A percentile compares a stretch with the other conserved stretches of the same genome.
Evolutionary conservation across 2,888 invertebrate genomes (phyloP).

Genomic region (Drosophila longiperda): DNA sequence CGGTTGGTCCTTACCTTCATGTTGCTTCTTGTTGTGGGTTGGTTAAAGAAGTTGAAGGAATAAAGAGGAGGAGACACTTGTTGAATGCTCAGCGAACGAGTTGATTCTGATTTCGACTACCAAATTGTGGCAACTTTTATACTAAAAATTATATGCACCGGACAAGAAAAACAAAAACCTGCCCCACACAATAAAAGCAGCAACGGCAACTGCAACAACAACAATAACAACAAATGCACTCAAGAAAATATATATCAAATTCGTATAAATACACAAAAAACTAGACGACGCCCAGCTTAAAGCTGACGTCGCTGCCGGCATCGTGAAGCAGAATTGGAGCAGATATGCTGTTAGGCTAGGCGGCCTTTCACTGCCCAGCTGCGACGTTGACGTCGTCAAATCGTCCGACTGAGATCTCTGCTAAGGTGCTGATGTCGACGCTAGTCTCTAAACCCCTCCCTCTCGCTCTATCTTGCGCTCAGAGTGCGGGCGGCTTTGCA

Average conservation of each 20-base stretch:
- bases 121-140: constrained; percentile 84
- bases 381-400: constrained; percentile 46
- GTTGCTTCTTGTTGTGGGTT: constrained; percentile 73
- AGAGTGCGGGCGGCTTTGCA: constrained; percentile 47
- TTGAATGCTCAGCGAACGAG: constrained; percentile 83
- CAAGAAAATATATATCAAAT: constrained; percentile 65
- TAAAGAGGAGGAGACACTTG: constrained; percentile 71
- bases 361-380: constrained; percentile 66
- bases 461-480: background rate
- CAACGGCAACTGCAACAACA: constrained; percentile 22
- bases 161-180: constrained; percentile 66
- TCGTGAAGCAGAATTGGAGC: constrained; percentile 61
- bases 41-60: constrained; percentile 63
- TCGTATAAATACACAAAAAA: constrained; percentile 65
- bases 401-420: constrained; percentile 68
- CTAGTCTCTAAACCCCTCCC: constrained; percentile 28
- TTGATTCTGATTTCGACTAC: constrained; percentile 84
- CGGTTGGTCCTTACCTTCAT: constrained; percentile 81
- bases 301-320: constrained; percentile 24
- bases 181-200: constrained; percentile 56
- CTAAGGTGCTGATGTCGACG: constrained; percentile 50
- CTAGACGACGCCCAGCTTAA: constrained; percentile 63
- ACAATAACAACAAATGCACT: constrained; percentile 47
- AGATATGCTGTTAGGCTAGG: constrained; percentile 44
- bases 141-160: constrained; percentile 66